These are phyloP conservation scores for Arizona elegans DNA, from an alignment of 2,113 vertebrate genomes.

Conservation along the genomic window DNA sequence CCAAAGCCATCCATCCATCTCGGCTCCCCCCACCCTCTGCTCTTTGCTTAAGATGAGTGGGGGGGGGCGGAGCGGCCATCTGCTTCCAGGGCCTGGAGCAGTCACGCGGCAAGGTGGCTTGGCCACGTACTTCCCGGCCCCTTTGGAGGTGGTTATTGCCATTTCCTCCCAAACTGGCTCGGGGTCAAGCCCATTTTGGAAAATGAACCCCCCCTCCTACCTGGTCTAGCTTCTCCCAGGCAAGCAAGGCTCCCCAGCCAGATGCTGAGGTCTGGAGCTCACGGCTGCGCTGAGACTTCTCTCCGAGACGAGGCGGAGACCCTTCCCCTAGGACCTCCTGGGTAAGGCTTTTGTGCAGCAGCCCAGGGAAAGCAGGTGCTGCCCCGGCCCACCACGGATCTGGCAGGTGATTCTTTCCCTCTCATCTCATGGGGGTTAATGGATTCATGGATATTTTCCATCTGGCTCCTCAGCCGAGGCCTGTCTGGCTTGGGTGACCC, in stretches of 20 bases:
- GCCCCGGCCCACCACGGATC: too few relatives aligned
- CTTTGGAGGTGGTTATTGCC: neutral
- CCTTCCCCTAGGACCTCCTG: too few relatives aligned
- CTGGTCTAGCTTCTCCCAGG: neutral
- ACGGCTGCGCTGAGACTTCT: too few relatives aligned
- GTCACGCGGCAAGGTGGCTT: neutral
- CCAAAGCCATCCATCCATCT: slow-evolving; percentile 34
- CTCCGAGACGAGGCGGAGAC: too few relatives aligned
- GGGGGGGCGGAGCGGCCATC: neutral
- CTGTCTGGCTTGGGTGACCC: too few relatives aligned
- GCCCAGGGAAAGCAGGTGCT: too few relatives aligned
- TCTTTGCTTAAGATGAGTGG: fast-evolving
- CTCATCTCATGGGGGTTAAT: too few relatives aligned
- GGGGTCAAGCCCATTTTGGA: neutral
- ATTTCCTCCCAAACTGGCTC: fast-evolving
- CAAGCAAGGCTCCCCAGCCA: neutral
- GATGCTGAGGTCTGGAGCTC: neutral
- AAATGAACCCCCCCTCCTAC: too few relatives aligned
- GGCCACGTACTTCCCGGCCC: neutral
- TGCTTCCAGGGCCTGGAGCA: fast-evolving
- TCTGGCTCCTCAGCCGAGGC: too few relatives aligned
- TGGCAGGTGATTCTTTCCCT: too few relatives aligned
- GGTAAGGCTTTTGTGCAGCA: too few relatives aligned
- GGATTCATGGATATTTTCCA: too few relatives aligned
- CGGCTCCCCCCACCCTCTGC: fast-evolving